These are phyloP conservation scores for Hoplostethus atlanticus DNA, from an alignment of 2,797 vertebrate genomes.

Conservation along the genomic window DNA sequence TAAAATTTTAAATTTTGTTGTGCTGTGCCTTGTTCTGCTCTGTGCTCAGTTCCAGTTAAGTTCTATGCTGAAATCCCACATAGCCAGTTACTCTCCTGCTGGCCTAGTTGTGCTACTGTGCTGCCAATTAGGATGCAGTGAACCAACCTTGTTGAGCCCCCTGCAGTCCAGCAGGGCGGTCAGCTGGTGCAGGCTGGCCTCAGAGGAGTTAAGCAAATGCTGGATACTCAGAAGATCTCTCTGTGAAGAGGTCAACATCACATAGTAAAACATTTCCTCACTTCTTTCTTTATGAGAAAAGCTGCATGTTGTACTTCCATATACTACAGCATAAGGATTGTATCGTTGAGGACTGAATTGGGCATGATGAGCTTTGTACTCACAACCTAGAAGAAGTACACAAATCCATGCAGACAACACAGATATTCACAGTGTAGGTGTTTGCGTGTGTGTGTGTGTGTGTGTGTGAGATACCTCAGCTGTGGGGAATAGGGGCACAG, in stretches of 20 bases:
- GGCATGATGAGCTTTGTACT: too few species aligned
- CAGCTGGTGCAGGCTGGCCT: constrained; percentile 94
- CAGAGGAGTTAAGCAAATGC: constrained; percentile 91
- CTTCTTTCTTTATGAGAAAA: neutral
- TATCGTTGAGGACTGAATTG: too few species aligned
- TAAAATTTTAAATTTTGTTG: constrained; percentile 4
- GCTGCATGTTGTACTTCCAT: neutral
- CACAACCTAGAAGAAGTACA: too few species aligned
- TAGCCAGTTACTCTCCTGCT: constrained; percentile 39
- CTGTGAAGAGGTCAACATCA: constrained; percentile 75
- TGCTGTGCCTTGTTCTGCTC: constrained; percentile 9
- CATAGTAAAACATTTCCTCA: constrained; percentile 11
- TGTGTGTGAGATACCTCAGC: constrained; percentile 85
- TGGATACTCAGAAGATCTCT: constrained; percentile 92
- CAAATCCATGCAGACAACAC: neutral
- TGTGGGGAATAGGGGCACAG: constrained; percentile 91
- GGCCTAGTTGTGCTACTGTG: constrained; percentile 48
- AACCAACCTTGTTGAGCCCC: constrained; percentile 94
- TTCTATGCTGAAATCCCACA: constrained; percentile 22
- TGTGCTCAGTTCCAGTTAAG: constrained; percentile 9
- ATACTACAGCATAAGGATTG: neutral
- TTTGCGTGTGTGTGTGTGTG: constrained; percentile 2
- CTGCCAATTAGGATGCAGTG: constrained; percentile 45
- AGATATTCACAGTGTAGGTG: neutral
- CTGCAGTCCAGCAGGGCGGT: constrained; percentile 96